Evolutionary conservation across 2,888 invertebrate species (phyloP), one percentile per base, ranked within the genome.

Genomic region (Gnatocerus cornutus): DNA sequence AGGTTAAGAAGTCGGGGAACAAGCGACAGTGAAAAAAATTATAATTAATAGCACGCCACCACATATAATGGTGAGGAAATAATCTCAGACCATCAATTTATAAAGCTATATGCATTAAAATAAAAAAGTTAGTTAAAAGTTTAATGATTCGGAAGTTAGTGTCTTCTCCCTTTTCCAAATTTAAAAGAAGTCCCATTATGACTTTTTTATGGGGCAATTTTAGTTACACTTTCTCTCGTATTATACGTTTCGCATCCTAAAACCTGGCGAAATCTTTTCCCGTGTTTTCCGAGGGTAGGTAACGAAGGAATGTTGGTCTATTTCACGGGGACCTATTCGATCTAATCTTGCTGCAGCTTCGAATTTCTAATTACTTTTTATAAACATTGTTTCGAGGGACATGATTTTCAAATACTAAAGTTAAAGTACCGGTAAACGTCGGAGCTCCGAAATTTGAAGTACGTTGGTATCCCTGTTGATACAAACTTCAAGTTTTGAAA

Each of bases 71-170:
- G 21, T 21, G 21, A 21, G 21, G 58, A 46, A 59, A 59, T 59
- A 59, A 59, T 59, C 46, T 16, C 45, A 13, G 12, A 12, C 12
- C 62, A 50, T 50, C 43, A 50, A 62, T 62, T 62, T 62, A 48
- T 33, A 21, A 37, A 43, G 30, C 48, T 12, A 30, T 29, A 12
- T 14, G 33, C 59, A 50, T 62, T 62, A 33, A 50, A 50, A 62
- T 50, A 50, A 62, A 53, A 63, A 63, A 63, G 53, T 63, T 63
- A 30, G 43, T 53, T 63, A 53, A 52, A 63, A 63, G 63, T 53
- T 63, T 53, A 63, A 63, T 53, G 63, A 45, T 53, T 41, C 45
- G 63, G 52, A 63, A 63, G 63, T 52, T 53, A 53, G 53, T 41
- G 43, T 63, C 52, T 63, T 53, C 53, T 53, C 62, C 50, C 27